Conservation (phyloP, 2,888 invertebrate genomes). For the Andrena fulva region DNA sequence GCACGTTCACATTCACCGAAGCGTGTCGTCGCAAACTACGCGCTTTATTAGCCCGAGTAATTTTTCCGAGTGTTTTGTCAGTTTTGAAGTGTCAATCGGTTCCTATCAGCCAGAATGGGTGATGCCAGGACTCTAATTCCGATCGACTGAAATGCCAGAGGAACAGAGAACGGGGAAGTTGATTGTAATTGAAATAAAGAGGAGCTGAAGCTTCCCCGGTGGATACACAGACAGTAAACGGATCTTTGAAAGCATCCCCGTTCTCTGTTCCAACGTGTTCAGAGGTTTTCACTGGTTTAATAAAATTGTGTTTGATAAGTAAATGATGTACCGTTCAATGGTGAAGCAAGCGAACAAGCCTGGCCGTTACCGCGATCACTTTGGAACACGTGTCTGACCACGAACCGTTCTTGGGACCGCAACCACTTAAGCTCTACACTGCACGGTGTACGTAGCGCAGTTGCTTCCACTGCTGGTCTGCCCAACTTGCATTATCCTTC, state of each 20-base stretch:
- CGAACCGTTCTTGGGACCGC: conserved; percentile 55
- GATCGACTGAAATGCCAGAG: no score
- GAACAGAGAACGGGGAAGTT: no score
- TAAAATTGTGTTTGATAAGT: background rate
- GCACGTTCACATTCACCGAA: background rate
- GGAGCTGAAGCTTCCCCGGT: background rate
- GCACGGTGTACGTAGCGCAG: conserved; percentile 59
- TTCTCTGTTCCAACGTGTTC: background rate
- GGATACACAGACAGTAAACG: background rate
- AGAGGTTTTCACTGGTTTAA: background rate
- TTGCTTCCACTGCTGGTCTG: conserved; percentile 53
- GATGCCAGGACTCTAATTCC: no score
- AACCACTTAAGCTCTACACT: conserved; percentile 55
- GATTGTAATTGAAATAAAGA: background rate
- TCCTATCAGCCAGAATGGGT: no score
- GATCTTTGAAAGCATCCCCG: background rate
- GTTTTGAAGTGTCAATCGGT: no score
- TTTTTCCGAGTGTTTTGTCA: background rate
- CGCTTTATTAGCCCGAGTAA: background rate
- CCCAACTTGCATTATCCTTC: conserved; percentile 62
- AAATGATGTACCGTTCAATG: conserved; percentile 41
- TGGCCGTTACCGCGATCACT: conserved; percentile 47
- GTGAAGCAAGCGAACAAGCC: conserved; percentile 17
- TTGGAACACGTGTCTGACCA: conserved; percentile 69
- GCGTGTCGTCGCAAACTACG: background rate